Conservation (phyloP, 2,888 invertebrate genomes). For the Tipula unca region DNA sequence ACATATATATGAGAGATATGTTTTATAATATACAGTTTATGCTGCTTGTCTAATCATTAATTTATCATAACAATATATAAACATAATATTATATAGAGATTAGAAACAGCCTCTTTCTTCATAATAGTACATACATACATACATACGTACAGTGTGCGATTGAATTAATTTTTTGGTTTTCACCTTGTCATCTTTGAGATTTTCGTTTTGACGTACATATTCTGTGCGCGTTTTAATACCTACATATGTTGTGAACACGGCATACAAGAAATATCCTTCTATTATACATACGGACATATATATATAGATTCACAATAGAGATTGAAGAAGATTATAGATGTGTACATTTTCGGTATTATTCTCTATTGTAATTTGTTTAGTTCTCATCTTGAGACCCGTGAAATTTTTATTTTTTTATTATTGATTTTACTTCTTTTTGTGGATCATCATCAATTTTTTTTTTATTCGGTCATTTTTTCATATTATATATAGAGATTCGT, state of each 20-base stretch:
- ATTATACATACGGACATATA: neutral
- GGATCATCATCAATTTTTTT: neutral
- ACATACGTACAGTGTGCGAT: neutral
- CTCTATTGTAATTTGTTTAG: neutral
- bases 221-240: neutral
- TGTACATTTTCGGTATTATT: neutral
- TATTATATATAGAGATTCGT: neutral
- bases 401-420: neutral
- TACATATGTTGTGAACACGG: no score
- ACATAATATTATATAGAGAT: no score
- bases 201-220: neutral
- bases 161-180: neutral
- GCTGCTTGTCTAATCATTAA: neutral
- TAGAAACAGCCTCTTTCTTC: neutral
- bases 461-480: neutral
- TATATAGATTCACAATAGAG: neutral
- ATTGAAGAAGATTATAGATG: neutral
- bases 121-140: neutral
- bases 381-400: slow-evolving; percentile 14
- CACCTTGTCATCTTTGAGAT: neutral
- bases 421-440: neutral
- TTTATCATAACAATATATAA: neutral
- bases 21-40: neutral
- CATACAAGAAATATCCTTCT: neutral
- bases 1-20: neutral